Evolutionary conservation across 2,113 vertebrate genomes (phyloP).

Genomic region (Dipodomys spectabilis): DNA sequence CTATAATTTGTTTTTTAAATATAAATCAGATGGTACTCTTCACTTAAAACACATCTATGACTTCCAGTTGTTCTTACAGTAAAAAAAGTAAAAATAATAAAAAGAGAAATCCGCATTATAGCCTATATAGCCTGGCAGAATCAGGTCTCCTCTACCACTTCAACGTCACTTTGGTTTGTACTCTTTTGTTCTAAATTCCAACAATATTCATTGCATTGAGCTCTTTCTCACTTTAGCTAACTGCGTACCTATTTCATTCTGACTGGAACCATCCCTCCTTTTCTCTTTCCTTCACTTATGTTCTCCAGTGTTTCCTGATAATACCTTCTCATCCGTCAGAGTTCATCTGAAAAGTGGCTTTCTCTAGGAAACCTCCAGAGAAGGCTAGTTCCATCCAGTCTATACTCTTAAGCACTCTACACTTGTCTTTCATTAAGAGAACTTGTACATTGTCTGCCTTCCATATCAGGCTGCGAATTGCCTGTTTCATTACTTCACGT

Average conservation of each 20-base stretch:
- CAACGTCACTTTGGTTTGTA: background rate
- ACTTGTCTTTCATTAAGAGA: conserved; percentile 17
- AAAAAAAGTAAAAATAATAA: background rate
- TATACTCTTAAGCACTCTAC: background rate
- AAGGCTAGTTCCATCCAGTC: background rate
- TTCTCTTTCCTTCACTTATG: background rate
- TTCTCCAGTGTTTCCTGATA: background rate
- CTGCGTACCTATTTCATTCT: background rate
- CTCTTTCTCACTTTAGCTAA: background rate
- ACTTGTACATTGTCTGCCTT: background rate
- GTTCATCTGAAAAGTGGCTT: background rate
- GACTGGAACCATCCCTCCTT: background rate
- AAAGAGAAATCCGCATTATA: background rate
- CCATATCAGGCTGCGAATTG: background rate
- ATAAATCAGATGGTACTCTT: background rate
- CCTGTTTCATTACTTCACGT: background rate
- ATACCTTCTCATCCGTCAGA: background rate
- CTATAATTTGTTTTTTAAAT: background rate
- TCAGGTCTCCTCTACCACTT: background rate
- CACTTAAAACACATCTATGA: background rate
- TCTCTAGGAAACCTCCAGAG: background rate
- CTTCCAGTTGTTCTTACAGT: background rate
- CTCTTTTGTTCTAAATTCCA: background rate
- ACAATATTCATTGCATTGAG: background rate
- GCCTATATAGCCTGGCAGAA: background rate